phyloP scores from a whole-genome alignment of 2,797 vertebrate species.

The Chromobotia macracanthus region DNA sequence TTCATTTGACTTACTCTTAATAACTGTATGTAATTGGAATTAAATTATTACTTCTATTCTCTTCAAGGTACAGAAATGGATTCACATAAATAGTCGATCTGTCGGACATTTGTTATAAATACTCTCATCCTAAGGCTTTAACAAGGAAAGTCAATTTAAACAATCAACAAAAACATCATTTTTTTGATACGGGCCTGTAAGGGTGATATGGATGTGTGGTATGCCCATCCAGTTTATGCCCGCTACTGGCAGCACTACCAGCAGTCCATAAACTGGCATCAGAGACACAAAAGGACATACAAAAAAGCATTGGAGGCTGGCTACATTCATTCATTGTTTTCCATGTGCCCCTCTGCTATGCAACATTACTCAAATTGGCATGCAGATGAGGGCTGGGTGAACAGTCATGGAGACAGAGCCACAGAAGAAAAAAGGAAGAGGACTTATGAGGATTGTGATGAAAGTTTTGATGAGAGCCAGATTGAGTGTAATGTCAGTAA shows the following conservation, averaged over 20 bases:
- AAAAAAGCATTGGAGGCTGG: slow-evolving; percentile 79
- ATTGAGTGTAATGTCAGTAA: slow-evolving; percentile 90
- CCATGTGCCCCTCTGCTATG: slow-evolving; percentile 27
- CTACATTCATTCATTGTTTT: slow-evolving; percentile 58
- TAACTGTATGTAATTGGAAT: no score
- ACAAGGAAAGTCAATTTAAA: no score
- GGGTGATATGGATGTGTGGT: slow-evolving; percentile 71
- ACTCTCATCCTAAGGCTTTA: no score
- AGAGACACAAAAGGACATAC: slow-evolving; percentile 83
- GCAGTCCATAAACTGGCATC: slow-evolving; percentile 89
- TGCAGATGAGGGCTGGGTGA: slow-evolving; percentile 21
- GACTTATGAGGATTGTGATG: no score
- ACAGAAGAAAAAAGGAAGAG: not conserved
- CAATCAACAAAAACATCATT: no score
- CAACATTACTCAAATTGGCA: slow-evolving; percentile 70
- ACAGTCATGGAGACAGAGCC: not conserved
- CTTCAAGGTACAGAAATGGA: no score
- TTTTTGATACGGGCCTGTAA: no score
- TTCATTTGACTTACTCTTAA: no score
- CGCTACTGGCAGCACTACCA: slow-evolving; percentile 93
- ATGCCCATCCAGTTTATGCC: slow-evolving; percentile 77
- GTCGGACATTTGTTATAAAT: no score
- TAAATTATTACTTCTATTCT: no score
- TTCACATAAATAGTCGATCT: no score
- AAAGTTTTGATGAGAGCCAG: slow-evolving; percentile 77